phyloP scores from a whole-genome alignment of 2,888 invertebrate genomes.

The Archips crataeganus region DNA sequence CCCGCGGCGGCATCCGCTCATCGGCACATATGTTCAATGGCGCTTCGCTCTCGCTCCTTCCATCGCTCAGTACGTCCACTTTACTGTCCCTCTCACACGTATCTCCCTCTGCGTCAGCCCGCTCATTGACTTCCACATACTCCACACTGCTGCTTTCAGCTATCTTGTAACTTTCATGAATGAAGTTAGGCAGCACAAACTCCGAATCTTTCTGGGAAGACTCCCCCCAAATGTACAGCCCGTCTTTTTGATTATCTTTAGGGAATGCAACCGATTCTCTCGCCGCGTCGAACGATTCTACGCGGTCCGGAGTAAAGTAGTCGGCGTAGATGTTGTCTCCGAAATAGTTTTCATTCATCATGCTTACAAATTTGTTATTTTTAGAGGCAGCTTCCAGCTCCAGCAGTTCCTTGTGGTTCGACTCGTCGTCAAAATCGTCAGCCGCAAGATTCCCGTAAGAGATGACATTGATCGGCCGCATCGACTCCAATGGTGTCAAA shows the following conservation, averaged over 20 bases:
- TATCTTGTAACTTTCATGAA: conserved; percentile 80
- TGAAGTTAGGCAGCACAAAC: conserved; percentile 78
- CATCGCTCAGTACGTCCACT: conserved; percentile 71
- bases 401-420: conserved; percentile 72
- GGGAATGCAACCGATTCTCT: conserved; percentile 57
- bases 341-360: conserved; percentile 82
- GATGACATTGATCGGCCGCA: conserved; percentile 77
- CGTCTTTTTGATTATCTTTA: conserved; percentile 67
- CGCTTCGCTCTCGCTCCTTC: conserved; percentile 67
- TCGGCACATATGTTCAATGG: conserved; percentile 92
- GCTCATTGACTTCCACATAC: conserved; percentile 64
- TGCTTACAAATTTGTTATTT: conserved; percentile 78
- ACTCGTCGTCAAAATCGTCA: conserved; percentile 73
- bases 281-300: conserved; percentile 71
- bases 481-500: conserved; percentile 64
- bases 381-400: conserved; percentile 75
- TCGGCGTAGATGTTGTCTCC: conserved; percentile 81
- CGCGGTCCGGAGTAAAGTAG: conserved; percentile 77
- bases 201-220: conserved; percentile 74
- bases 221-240: conserved; percentile 75
- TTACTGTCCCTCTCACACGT: conserved; percentile 71
- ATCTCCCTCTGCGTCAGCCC: conserved; percentile 54
- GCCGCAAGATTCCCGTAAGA: conserved; percentile 71
- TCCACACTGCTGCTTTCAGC: conserved; percentile 69
- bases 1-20: conserved; percentile 94